A percentile compares a stretch with the other conserved stretches of the same genome.
These are phyloP conservation scores for Craniophora ligustri DNA, from an alignment of 2,888 invertebrate genomes.

Conservation along the genomic window DNA sequence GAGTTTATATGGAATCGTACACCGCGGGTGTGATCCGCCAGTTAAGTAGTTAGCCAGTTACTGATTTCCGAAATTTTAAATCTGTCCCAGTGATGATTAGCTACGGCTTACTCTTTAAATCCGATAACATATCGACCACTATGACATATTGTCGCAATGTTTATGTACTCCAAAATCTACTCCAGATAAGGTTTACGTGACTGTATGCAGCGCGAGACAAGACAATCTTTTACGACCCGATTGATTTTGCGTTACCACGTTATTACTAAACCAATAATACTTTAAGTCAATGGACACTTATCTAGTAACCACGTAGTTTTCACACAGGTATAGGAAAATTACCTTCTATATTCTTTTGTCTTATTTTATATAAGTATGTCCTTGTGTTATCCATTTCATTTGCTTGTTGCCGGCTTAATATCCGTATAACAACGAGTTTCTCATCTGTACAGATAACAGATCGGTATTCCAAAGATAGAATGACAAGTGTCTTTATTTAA, in stretches of 20 bases:
- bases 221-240: not conserved
- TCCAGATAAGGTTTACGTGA: constrained; percentile 38
- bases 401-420: constrained; percentile 8
- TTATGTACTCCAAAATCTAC: not conserved
- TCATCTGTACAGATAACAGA: constrained; percentile 14
- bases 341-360: not conserved
- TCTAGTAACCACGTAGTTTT: not conserved
- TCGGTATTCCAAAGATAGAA: constrained; percentile 1
- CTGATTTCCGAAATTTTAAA: too few relatives aligned
- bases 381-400: constrained; percentile 24
- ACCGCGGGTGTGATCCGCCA: too few relatives aligned
- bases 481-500: constrained; percentile 2
- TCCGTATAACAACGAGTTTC: constrained; percentile 21
- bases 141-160: constrained; percentile 16
- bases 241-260: not conserved
- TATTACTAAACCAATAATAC: not conserved
- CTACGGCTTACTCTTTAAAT: constrained; percentile 11
- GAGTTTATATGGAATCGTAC: too few relatives aligned
- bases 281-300: not conserved
- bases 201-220: constrained; percentile 2
- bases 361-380: constrained; percentile 19
- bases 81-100: not conserved
- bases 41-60: too few relatives aligned
- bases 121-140: constrained; percentile 10
- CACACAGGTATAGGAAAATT: constrained; percentile 11